Evolutionary conservation across 2,113 vertebrate species (phyloP).

Genomic region (Mugil cephalus): DNA sequence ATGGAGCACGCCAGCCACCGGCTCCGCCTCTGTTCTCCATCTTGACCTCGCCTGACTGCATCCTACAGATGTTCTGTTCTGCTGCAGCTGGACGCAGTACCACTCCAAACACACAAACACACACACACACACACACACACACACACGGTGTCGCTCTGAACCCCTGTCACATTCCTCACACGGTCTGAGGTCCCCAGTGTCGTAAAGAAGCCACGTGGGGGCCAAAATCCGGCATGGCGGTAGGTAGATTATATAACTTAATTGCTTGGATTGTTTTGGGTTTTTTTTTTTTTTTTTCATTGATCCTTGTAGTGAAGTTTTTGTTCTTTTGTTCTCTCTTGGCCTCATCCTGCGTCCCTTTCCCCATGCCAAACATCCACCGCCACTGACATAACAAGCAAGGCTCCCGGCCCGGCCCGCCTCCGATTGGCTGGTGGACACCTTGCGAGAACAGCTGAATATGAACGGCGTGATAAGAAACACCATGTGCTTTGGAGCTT

Average conservation of each 20-base stretch:
- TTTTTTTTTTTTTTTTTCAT: constrained; percentile 42
- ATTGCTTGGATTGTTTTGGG: constrained; percentile 59
- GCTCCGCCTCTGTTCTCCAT: neutral
- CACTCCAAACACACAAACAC: constrained; percentile 44
- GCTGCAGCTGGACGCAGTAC: constrained; percentile 67
- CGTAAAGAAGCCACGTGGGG: constrained; percentile 63
- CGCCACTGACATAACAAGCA: constrained; percentile 57
- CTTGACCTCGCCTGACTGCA: constrained; percentile 59
- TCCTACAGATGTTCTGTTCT: constrained; percentile 74
- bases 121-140: constrained; percentile 25
- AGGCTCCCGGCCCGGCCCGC: constrained; percentile 8
- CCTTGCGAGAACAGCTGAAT: constrained; percentile 20
- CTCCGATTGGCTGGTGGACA: constrained; percentile 32
- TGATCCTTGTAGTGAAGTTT: constrained; percentile 62
- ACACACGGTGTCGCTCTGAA: neutral
- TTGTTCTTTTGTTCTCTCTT: constrained; percentile 59
- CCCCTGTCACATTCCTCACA: constrained; percentile 65
- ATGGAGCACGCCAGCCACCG: neutral
- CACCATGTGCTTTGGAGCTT: neutral
- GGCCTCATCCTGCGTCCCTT: constrained; percentile 51
- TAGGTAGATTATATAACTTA: constrained; percentile 74
- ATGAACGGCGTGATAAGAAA: constrained; percentile 28
- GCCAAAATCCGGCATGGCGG: constrained; percentile 52
- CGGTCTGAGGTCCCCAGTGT: constrained; percentile 66
- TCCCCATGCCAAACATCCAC: constrained; percentile 53